Evolutionary conservation across 2,113 vertebrate genomes (phyloP), one percentile per base, ranked within the genome.

Genomic region (Istiophorus platypterus): DNA sequence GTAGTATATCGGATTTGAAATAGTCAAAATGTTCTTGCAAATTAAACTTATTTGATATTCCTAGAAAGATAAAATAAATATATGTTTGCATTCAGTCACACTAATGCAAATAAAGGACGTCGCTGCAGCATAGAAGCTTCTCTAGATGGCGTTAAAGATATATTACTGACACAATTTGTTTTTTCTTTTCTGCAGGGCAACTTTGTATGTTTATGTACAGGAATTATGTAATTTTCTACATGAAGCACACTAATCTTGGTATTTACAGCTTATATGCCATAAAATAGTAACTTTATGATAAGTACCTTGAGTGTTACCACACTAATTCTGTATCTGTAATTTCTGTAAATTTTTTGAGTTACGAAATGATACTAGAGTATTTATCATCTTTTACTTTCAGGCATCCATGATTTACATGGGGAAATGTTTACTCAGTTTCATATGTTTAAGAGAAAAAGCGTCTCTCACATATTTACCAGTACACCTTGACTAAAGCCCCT

Each of bases 81-180:
- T 31, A 37, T 31, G 24, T 56, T 77, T 61, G 24, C 31, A 5
- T 71, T 76, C 34, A 52, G 11, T 56, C n/a, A 73, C 59, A 56
- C 9, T 66, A n/a, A 80, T 63, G 39, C 10, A 68, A 70, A 83
- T 80, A 78, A 79, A 84, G 64, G 61, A 89, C 62, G 81, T n/a
- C 20, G 12, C n/a, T 73, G 41, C 56, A 58, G 39, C 29, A 72
- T 27, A 52, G 65, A 75, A 18, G 3, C 54, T 80, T 11, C 59
- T 76, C 24, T 58, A 26, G 13, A 42, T 67, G 34, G 42, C 29
- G 5, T 68, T 22, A 65, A 49, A 49, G 29, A 49, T 62, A 11
- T 22, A 18, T 61, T 22, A 85, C 15, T 37, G 8, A 62, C 22
- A 22, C 49, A 47, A 42, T 59, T 42, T 49, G 15, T 67, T 49